Evolutionary conservation across 2,888 invertebrate species (phyloP), one percentile per base, ranked within the genome.

Genomic region (Hypolimnas misippus): DNA sequence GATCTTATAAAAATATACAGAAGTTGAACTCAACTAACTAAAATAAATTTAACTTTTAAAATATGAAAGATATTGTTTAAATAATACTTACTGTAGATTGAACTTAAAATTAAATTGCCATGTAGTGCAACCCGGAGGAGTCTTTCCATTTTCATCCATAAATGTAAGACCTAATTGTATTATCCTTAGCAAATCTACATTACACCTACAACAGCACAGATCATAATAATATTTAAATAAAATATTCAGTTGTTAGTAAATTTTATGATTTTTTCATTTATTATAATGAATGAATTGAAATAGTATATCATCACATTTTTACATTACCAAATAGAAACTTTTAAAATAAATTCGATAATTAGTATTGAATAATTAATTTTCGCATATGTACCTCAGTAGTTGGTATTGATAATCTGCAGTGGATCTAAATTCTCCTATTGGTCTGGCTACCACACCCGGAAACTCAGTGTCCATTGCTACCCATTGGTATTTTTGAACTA

Each of bases 101-200:
- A 98, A 99, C 90, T 98, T 98, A 87, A 99, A 98, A 92, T 99
- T 99, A 85, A 99, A 99, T 89, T 99, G 99, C 98, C 98, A 99
- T 21, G 98, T 98, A 62, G 96, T 96, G 79, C 95, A 96, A 54
- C 95, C 97, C 10, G 95, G 94, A 14, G 98, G 97, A 49, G 97
- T 96, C 85, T 97, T 96, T 53, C 98, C 98, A 78, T 96, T 96
- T 77, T 98, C 98, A 89, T 98, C 97, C 89, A 98, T 94, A 88
- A 99, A 98, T 50, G 98, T 98, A 64, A 99, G 93, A 70, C 97
- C 96, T 73, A 97, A 92, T 86, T 98, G 98, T 76, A 98, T 99
- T 71, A 99, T 97, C 79, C 98, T 95, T 71, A 99, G 90, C 70
- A 98, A 93, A 88, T 99, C 98, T 35, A 99, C 98, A 91, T 99